phyloP scores from a whole-genome alignment of 2,888 invertebrate species.

The Ariolimax columbianus region DNA sequence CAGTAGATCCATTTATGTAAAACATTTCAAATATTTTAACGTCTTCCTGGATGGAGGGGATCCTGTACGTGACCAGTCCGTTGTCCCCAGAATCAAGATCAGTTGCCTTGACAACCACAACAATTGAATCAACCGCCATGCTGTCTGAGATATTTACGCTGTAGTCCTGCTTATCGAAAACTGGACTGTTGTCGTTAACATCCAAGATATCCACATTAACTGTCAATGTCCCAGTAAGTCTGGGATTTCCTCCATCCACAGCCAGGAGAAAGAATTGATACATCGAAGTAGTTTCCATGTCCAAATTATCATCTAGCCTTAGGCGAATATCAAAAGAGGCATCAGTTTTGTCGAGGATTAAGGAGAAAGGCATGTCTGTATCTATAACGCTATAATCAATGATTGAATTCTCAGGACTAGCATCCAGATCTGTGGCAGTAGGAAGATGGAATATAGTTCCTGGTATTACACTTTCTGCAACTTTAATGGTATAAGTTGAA shows the following conservation, averaged over 20 bases:
- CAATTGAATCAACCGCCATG: conserved; percentile 1
- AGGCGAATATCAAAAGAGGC: conserved; percentile 62
- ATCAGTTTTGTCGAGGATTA: conserved; percentile 80
- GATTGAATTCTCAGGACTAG: conserved; percentile 63
- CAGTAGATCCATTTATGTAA: conserved; percentile 49
- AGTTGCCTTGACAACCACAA: conserved; percentile 55
- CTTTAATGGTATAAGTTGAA: background rate
- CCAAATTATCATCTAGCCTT: conserved; percentile 57
- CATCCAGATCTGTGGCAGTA: conserved; percentile 64
- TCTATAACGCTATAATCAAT: conserved; percentile 58
- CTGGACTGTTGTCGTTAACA: conserved; percentile 70
- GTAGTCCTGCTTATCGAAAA: conserved; percentile 51
- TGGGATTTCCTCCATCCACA: conserved; percentile 68
- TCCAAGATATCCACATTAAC: conserved; percentile 70
- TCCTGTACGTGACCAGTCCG: conserved; percentile 60
- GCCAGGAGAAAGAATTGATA: conserved; percentile 69
- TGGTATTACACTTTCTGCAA: conserved; percentile 44
- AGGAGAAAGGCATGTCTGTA: conserved; percentile 79
- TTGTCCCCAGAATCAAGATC: conserved; percentile 65
- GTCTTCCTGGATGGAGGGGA: conserved; percentile 48
- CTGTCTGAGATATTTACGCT: conserved; percentile 45
- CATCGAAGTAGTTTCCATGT: conserved; percentile 65
- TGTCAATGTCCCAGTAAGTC: conserved; percentile 65
- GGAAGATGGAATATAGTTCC: conserved; percentile 42
- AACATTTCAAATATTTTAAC: conserved; percentile 48